Conservation (phyloP, 2,888 invertebrate species). For the Nemotelus nigrinus region DNA sequence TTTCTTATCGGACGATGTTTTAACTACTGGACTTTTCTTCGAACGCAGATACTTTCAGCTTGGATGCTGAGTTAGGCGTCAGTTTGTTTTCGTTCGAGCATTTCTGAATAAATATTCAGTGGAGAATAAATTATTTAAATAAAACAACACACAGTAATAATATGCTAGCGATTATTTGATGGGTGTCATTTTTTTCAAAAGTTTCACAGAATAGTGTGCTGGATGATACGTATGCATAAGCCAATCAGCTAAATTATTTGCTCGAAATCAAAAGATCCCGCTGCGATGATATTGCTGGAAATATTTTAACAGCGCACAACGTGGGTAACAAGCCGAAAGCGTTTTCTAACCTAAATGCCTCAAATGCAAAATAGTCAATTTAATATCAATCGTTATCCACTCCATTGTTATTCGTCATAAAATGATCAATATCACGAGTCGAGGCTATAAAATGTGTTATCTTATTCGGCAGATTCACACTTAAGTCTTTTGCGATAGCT, state of each 20-base stretch:
- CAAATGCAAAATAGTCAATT: conserved; percentile 6
- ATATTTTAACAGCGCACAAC: too few species aligned
- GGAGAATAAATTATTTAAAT: too few species aligned
- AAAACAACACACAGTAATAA: background rate
- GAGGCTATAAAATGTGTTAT: conserved; percentile 23
- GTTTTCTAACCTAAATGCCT: background rate
- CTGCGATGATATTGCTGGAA: too few species aligned
- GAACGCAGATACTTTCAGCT: conserved; percentile 18
- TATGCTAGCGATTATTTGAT: background rate
- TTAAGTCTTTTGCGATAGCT: conserved; percentile 25
- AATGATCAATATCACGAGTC: conserved; percentile 22
- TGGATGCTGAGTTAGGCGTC: background rate
- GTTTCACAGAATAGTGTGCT: background rate
- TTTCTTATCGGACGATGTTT: conserved; percentile 42
- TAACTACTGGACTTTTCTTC: conserved; percentile 43
- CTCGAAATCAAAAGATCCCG: too few species aligned
- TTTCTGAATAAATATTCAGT: too few species aligned
- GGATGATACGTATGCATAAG: too few species aligned
- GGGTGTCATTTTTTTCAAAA: background rate
- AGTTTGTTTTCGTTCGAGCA: background rate
- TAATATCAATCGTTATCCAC: background rate
- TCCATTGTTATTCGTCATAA: conserved; percentile 16
- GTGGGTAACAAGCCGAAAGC: too few species aligned
- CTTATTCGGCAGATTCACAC: conserved; percentile 35
- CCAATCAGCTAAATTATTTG: too few species aligned